A percentile compares a stretch with the other conserved stretches of the same genome.
phyloP scores from a whole-genome alignment of 2,113 vertebrate species.

The Pituophis catenifer region DNA sequence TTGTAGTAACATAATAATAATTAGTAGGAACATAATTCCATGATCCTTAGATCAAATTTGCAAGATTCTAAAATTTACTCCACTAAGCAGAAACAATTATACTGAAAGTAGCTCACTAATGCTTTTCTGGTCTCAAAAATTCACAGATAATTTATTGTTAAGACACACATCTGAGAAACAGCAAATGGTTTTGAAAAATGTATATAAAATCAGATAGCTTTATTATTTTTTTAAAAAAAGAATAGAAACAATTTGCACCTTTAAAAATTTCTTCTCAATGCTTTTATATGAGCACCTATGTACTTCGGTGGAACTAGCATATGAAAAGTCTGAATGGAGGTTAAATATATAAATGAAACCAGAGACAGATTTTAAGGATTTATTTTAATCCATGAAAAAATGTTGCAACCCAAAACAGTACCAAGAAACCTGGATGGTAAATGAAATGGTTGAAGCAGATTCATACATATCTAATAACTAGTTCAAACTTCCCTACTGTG shows the following conservation, averaged over 20 bases:
- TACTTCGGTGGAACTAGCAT: neutral
- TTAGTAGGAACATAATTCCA: neutral
- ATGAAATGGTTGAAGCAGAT: neutral
- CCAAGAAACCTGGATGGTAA: neutral
- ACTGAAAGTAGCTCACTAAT: neutral
- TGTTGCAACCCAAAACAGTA: neutral
- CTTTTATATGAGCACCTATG: neutral
- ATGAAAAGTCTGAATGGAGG: neutral
- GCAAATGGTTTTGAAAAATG: neutral
- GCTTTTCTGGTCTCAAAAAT: neutral
- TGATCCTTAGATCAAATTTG: neutral
- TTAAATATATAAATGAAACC: neutral
- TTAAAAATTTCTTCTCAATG: neutral
- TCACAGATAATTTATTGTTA: neutral
- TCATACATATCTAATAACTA: neutral
- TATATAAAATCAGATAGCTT: neutral
- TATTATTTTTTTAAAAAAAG: neutral
- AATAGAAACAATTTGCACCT: neutral
- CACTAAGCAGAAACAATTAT: neutral
- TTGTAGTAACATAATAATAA: neutral
- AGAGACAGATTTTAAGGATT: neutral
- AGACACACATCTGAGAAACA: neutral
- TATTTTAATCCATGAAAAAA: neutral
- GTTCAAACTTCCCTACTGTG: neutral
- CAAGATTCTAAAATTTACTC: neutral